Evolutionary conservation across 2,888 invertebrate genomes (phyloP), one percentile per base, ranked within the genome.

Genomic region (Troilus luridus): DNA sequence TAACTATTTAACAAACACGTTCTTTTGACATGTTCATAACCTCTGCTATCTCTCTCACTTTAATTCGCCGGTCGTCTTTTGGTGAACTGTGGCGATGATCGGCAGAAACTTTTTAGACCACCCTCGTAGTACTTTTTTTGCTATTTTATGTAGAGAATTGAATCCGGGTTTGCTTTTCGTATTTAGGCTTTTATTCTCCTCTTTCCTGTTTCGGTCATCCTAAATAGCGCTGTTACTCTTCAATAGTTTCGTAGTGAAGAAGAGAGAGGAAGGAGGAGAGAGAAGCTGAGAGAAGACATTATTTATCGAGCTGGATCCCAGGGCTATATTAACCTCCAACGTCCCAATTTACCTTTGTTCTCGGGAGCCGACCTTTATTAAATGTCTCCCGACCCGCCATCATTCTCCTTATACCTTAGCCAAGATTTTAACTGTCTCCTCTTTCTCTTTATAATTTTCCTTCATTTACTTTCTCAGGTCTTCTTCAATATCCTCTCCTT

Each of bases 371-470:
- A n/a, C 56, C 85, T 85, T 85, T 85, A 85, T 85, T 85, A 85
- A 85, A 85, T 85, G 85, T 85, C 85, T 58, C 85, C 85, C 56
- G 5, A 21, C 85, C 85, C 56, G 56, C 85, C 85, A 85, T 85
- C 56, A 58, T 58, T 85, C 85, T 85, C 85, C 56, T 11, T 85
- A 85, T 85, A 85, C 85, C 85, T 85, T 56, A 56, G 19, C 56
- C 85, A 85, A 85, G 85, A 85, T 85, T 85, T 85, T 85, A 85
- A 85, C 85, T 85, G 85, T 85, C 85, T 58, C 85, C 85, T 85
- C 85, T 85, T 85, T 85, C 85, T 85, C 85, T 85, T 85, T 85
- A 54, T 85, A 85, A 85, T 85, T 85, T 58, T 85, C 85, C 85
- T 85, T 85, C 85, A 85, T 85, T 85, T 85, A 85, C 85, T 85